phyloP scores from a whole-genome alignment of 2,113 vertebrate genomes.

The Cinclus mexicanus region DNA sequence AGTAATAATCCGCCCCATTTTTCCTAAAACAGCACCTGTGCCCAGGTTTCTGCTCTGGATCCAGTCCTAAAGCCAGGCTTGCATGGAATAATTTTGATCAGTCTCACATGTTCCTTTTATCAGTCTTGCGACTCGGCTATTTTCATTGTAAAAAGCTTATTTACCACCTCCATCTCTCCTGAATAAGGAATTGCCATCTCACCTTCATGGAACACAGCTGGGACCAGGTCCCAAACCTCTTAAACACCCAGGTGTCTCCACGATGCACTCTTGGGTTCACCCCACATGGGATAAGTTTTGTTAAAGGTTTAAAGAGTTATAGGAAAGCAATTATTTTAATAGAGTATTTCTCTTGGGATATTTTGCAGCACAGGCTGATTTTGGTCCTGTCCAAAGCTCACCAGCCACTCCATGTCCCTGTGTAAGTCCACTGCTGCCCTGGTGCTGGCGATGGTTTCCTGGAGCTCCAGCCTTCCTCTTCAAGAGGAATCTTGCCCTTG shows the following conservation, averaged over 20 bases:
- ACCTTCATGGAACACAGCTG: not conserved
- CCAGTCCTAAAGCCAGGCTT: not conserved
- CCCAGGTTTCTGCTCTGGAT: not conserved
- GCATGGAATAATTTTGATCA: not conserved
- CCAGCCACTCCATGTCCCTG: not conserved
- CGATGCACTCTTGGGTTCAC: accelerated
- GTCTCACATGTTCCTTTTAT: not conserved
- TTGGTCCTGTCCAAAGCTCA: not conserved
- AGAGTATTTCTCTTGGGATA: not conserved
- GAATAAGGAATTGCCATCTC: not conserved
- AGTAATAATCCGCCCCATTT: not conserved
- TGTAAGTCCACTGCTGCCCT: not conserved
- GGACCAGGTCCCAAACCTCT: not conserved
- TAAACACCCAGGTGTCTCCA: accelerated
- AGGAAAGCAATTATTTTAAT: not conserved
- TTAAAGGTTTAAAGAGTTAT: not conserved
- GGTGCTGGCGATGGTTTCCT: not conserved
- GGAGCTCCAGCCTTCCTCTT: not conserved
- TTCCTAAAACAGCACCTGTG: not conserved
- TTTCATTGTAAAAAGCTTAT: not conserved
- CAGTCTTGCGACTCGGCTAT: not conserved
- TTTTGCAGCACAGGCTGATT: not conserved
- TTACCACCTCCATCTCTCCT: not conserved
- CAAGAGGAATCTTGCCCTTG: not conserved
- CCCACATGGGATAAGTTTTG: not conserved